Conservation (phyloP, 2,113 vertebrate species). For the Caranx ignobilis region DNA sequence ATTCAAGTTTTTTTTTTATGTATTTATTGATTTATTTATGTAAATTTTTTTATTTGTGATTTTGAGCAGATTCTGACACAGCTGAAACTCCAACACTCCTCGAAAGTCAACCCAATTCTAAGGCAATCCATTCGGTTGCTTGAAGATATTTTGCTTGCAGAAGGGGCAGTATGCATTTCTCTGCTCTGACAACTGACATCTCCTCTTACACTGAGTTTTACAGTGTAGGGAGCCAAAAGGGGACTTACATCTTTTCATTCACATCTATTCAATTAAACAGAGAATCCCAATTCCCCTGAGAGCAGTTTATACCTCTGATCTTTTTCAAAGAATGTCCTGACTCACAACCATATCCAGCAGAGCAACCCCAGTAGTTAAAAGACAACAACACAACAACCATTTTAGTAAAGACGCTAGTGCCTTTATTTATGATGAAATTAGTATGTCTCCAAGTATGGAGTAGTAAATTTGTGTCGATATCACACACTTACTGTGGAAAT, state of each 20-base stretch:
- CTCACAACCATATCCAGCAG: not conserved
- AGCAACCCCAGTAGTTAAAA: not conserved
- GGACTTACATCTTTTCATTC: not conserved
- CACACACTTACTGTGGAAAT: slow-evolving; percentile 56
- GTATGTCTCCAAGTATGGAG: not conserved
- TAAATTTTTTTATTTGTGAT: slow-evolving; percentile 11
- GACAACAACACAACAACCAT: not conserved
- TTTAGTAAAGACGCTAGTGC: slow-evolving; percentile 31
- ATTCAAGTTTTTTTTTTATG: not conserved
- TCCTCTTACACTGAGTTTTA: not conserved
- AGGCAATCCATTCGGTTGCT: slow-evolving; percentile 2
- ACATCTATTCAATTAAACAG: not conserved
- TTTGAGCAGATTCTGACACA: slow-evolving; percentile 20
- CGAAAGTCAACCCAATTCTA: slow-evolving; percentile 8
- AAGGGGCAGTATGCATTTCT: not conserved
- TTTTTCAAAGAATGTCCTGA: not conserved
- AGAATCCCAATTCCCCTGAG: not conserved
- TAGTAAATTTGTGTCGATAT: slow-evolving; percentile 2
- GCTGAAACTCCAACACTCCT: slow-evolving; percentile 42
- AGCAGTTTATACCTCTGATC: not conserved
- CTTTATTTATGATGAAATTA: slow-evolving; percentile 41
- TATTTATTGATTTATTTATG: slow-evolving; percentile 16
- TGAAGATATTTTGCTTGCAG: slow-evolving; percentile 35
- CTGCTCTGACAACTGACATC: not conserved
- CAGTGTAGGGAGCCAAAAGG: not conserved